Conservation (phyloP, 2,113 vertebrate species). For the Nycticryphes semicollaris region DNA sequence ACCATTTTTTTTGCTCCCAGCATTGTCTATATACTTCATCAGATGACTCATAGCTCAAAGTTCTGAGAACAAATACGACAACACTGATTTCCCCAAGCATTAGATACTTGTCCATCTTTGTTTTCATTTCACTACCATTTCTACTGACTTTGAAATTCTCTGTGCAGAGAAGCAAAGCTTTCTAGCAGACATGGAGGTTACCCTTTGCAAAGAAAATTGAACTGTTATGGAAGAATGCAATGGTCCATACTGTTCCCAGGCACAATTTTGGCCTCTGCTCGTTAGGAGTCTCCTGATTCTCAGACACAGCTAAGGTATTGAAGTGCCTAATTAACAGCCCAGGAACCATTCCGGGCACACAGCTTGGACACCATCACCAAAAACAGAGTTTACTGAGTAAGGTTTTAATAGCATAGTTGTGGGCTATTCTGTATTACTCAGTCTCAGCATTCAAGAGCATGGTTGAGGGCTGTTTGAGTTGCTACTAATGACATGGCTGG, state of each 20-base stretch:
- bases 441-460: fast-evolving
- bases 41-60: not conserved
- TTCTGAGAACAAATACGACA: not conserved
- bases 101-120: not conserved
- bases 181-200: not conserved
- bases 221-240: not conserved
- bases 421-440: not conserved
- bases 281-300: not conserved
- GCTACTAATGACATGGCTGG: not conserved
- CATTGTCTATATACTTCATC: not conserved
- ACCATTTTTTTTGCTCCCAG: fast-evolving
- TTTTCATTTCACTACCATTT: not conserved
- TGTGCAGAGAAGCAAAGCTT: not conserved
- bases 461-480: not conserved
- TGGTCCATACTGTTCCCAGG: not conserved
- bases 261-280: not conserved
- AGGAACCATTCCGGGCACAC: not conserved
- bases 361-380: not conserved
- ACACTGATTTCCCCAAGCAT: not conserved
- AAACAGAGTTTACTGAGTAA: not conserved
- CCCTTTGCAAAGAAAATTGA: not conserved
- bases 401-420: not conserved
- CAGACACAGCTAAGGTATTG: not conserved
- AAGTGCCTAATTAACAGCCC: not conserved
- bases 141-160: not conserved